A percentile compares a stretch with the other conserved stretches of the same genome.
Evolutionary conservation across 2,113 vertebrate species (phyloP).

Genomic region (Numida meleagris): DNA sequence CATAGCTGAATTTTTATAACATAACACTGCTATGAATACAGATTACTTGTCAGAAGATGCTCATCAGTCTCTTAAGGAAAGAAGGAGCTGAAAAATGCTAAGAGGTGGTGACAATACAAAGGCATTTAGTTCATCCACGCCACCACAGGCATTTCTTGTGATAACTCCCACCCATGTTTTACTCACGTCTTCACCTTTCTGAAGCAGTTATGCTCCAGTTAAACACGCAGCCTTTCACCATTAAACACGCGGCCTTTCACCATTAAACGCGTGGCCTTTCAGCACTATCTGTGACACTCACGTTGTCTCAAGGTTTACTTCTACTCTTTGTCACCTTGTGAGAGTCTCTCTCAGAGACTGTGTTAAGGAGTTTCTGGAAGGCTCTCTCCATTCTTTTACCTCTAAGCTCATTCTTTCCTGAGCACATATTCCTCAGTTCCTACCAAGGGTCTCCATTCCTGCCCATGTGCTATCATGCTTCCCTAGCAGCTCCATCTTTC

Average conservation of each 20-base stretch:
- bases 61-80: neutral
- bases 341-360: neutral
- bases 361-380: neutral
- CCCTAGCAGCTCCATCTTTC: neutral
- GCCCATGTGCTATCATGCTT: neutral
- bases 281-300: neutral
- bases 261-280: too few species aligned
- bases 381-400: neutral
- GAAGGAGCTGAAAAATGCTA: neutral
- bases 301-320: rapidly evolving
- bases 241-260: neutral
- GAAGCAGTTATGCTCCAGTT: neutral
- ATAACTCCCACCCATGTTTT: neutral
- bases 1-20: neutral
- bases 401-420: neutral
- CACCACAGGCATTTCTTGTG: neutral
- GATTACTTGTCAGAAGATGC: neutral
- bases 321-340: neutral
- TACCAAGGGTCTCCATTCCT: neutral
- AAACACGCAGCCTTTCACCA: neutral
- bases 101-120: neutral
- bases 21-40: neutral
- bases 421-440: neutral
- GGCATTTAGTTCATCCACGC: neutral
- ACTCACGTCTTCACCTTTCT: neutral